Evolutionary conservation across 2,888 invertebrate species (phyloP).

Genomic region (Acrobasis repandana): DNA sequence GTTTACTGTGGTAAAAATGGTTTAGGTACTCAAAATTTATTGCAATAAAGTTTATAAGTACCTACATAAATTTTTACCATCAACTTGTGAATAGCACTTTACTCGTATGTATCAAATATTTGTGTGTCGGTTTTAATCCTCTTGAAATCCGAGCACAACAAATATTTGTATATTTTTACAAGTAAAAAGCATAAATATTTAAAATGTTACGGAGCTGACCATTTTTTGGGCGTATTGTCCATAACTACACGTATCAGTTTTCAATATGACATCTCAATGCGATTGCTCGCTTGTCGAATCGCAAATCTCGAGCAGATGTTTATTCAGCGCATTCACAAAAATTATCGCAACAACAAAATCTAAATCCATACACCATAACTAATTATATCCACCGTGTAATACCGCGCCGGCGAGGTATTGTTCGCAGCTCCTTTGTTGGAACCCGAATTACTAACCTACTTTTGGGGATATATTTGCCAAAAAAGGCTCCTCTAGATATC

Average conservation of each 20-base stretch:
- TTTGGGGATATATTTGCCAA: slow-evolving; percentile 73
- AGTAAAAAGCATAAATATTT: slow-evolving; percentile 24
- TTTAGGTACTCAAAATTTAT: no score
- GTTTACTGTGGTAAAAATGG: no score
- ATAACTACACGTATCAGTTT: slow-evolving; percentile 69
- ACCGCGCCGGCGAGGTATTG: slow-evolving; percentile 65
- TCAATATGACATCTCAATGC: slow-evolving; percentile 77
- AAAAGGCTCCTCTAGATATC: slow-evolving; percentile 68
- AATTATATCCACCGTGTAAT: slow-evolving; percentile 82
- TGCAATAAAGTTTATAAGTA: no score
- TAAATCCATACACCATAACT: slow-evolving; percentile 82
- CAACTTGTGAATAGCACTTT: no score
- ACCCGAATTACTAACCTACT: slow-evolving; percentile 81
- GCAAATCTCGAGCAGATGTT: slow-evolving; percentile 77
- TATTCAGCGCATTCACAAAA: slow-evolving; percentile 73
- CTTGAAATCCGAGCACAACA: slow-evolving; percentile 5
- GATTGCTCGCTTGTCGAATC: slow-evolving; percentile 66
- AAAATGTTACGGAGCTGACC: slow-evolving; percentile 52
- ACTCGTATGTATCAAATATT: not conserved
- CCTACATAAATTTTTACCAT: no score
- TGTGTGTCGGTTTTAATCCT: not conserved
- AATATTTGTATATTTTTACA: slow-evolving; percentile 1
- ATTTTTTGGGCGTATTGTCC: slow-evolving; percentile 69
- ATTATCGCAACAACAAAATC: slow-evolving; percentile 80
- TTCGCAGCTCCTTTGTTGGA: slow-evolving; percentile 63